A percentile compares a stretch with the other conserved stretches of the same genome.
Evolutionary conservation across 1,140 invertebrate genomes (phyloP).

Genomic region (Lepidurus arcticus): DNA sequence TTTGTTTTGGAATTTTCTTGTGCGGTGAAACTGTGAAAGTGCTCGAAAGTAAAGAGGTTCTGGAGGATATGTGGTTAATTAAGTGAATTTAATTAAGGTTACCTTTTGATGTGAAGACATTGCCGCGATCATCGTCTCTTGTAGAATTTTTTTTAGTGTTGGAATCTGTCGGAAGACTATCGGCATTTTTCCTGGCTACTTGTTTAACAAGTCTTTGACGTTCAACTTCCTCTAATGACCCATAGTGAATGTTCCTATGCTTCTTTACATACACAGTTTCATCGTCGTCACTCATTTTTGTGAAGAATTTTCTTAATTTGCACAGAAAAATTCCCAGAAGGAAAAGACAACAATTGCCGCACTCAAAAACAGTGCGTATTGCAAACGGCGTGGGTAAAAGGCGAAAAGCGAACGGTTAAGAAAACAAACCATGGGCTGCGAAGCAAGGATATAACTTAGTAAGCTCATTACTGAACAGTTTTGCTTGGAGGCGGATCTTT

Average conservation of each 20-base stretch:
- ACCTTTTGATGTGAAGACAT: neutral
- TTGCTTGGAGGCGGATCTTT: neutral
- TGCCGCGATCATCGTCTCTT: neutral
- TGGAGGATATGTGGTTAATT: too few relatives aligned
- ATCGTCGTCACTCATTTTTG: neutral
- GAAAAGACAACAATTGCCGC: neutral
- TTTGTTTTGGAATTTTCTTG: too few relatives aligned
- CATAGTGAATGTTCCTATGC: neutral
- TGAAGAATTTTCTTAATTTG: neutral
- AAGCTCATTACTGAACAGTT: too few relatives aligned
- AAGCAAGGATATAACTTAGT: neutral
- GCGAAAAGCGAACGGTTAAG: neutral
- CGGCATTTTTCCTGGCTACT: constrained; percentile 6
- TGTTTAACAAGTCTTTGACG: constrained; percentile 5
- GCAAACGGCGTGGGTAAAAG: neutral
- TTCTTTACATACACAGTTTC: neutral
- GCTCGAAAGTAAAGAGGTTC: too few relatives aligned
- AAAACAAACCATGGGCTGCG: neutral
- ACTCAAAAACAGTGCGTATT: neutral
- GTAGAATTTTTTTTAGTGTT: neutral
- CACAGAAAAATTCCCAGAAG: neutral
- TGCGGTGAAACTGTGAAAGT: too few relatives aligned
- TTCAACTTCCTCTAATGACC: constrained; percentile 7
- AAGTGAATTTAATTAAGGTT: too few relatives aligned
- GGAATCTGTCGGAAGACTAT: neutral